Base-by-base conservation (phyloP, 1,140 invertebrate species). In the Pseudomyrmex flavicornis region DNA sequence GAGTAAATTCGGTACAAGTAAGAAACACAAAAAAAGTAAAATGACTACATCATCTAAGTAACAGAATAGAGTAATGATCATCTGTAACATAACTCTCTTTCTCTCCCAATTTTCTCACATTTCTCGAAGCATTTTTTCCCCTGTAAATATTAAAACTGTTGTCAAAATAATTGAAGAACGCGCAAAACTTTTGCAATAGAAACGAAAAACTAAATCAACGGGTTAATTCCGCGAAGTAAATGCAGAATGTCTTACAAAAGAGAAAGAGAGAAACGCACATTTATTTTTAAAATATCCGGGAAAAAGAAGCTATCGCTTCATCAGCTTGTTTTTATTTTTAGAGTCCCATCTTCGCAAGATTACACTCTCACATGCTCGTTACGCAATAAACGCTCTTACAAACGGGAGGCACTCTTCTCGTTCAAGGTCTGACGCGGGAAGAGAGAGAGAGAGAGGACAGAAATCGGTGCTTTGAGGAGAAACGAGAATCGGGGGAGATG, bases 251-350 rank as follows among this genome's bases (percentile, higher is more conserved):
- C 15, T 52, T 15, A 13, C n/a, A 10, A 73, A 3, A 15, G 0
- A 22, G n/a, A 44, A 13, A 10, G 35, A 35, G 35, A 35, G 5
- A 35, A 35, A 35, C 35, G 35, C 35, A 35, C 35, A 35, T 73
- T 15, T 46, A 13, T 17, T 61, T 20, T 20, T 10, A 35, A 65
- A 73, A 66, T 52, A 7, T 20, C 35, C 46, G 35, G 12, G 46
- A 15, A 59, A 20, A 35, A 52, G 35, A 66, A 66, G 46, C 44
- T 48, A 62, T 44, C 50, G 50, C 59, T 65, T 22, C 62, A 35
- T 35, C 15, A 17, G 35, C 54, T 70, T 59, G 20, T 50, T 79
- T 10, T 70, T 80, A 80, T 80, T 70, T 80, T 80, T 80, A 59
- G 76, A 79, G 1, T 35, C 3, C 52, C 65, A 79, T 65, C 54